A percentile compares a stretch with the other conserved stretches of the same genome.
Evolutionary conservation across 2,888 invertebrate genomes (phyloP).

Genomic region (Drosophila subquinaria): DNA sequence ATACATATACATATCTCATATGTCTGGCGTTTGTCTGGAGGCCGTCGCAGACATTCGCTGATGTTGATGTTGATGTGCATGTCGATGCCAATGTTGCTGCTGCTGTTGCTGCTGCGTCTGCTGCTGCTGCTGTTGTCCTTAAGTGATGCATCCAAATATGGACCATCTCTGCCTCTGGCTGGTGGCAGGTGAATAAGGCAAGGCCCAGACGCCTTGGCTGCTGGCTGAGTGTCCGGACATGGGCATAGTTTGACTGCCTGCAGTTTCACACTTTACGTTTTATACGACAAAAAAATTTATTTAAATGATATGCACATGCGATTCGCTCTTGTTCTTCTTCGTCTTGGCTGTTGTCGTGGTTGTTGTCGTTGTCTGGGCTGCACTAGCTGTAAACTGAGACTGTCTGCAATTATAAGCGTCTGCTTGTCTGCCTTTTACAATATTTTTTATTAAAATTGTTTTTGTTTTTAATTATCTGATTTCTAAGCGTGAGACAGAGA

Average conservation of each 20-base stretch:
- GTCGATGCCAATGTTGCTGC: slow-evolving; percentile 45
- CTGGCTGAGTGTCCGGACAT: slow-evolving; percentile 25
- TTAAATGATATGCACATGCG: slow-evolving; percentile 80
- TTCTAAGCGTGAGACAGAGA: slow-evolving; percentile 51
- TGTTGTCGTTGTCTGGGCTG: slow-evolving; percentile 52
- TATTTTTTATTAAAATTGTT: slow-evolving; percentile 45
- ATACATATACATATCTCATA: slow-evolving; percentile 61
- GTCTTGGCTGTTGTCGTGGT: slow-evolving; percentile 24
- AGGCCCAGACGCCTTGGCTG: slow-evolving; percentile 65
- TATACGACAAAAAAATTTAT: slow-evolving; percentile 61
- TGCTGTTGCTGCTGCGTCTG: slow-evolving; percentile 33
- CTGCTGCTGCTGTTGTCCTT: slow-evolving; percentile 64
- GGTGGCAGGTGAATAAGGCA: slow-evolving; percentile 73
- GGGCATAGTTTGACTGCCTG: slow-evolving; percentile 44
- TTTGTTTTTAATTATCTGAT: slow-evolving; percentile 74
- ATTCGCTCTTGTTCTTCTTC: slow-evolving; percentile 28
- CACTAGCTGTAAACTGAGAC: slow-evolving; percentile 67
- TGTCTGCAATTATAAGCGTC: slow-evolving; percentile 78
- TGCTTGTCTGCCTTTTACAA: slow-evolving; percentile 74
- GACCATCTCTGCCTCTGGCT: slow-evolving; percentile 68
- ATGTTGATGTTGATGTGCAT: slow-evolving; percentile 49
- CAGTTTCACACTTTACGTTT: slow-evolving; percentile 77
- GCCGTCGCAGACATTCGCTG: slow-evolving; percentile 64
- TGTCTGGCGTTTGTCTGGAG: slow-evolving; percentile 84
- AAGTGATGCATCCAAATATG: slow-evolving; percentile 82